phyloP scores from a whole-genome alignment of 2,797 vertebrate species.

The Helicolenus hilgendorfi region DNA sequence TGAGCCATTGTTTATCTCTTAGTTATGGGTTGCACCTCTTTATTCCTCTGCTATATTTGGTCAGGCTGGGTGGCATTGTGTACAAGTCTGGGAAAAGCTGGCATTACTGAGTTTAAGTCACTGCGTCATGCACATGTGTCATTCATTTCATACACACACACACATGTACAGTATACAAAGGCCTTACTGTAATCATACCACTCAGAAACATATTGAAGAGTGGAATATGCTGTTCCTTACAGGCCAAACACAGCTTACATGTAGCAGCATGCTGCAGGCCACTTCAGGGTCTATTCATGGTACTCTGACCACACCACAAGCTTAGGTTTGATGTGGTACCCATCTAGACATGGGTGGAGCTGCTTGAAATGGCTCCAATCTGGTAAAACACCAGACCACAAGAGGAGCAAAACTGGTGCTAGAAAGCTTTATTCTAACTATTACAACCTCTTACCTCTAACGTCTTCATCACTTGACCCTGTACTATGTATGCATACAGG shows the following conservation, averaged over 20 bases:
- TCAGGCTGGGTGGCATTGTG: slow-evolving; percentile 71
- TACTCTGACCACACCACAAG: slow-evolving; percentile 74
- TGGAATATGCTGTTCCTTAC: slow-evolving; percentile 20
- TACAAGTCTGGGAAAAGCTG: slow-evolving; percentile 61
- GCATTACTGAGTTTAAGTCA: slow-evolving; percentile 53
- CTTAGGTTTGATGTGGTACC: slow-evolving; percentile 78
- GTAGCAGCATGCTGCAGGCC: slow-evolving; percentile 46
- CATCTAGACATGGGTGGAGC: slow-evolving; percentile 82
- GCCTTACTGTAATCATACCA: slow-evolving; percentile 36
- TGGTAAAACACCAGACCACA: slow-evolving; percentile 74
- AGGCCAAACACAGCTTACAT: slow-evolving; percentile 22
- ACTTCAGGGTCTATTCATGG: slow-evolving; percentile 73
- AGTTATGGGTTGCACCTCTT: slow-evolving; percentile 56
- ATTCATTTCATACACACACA: neutral
- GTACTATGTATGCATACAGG: neutral
- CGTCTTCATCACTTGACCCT: neutral
- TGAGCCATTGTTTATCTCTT: slow-evolving; percentile 81
- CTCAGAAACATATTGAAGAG: slow-evolving; percentile 28
- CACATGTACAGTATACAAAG: neutral
- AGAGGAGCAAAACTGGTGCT: slow-evolving; percentile 50
- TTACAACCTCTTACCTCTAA: slow-evolving; percentile 10
- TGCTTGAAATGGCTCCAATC: slow-evolving; percentile 67
- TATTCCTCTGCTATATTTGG: slow-evolving; percentile 72
- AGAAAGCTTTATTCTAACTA: slow-evolving; percentile 28
- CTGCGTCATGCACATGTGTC: slow-evolving; percentile 34